Percentiles rank a stretch among this genome's conserved stretches.
phyloP scores from a whole-genome alignment of 2,888 invertebrate species.

The Horisme vitalbata region DNA sequence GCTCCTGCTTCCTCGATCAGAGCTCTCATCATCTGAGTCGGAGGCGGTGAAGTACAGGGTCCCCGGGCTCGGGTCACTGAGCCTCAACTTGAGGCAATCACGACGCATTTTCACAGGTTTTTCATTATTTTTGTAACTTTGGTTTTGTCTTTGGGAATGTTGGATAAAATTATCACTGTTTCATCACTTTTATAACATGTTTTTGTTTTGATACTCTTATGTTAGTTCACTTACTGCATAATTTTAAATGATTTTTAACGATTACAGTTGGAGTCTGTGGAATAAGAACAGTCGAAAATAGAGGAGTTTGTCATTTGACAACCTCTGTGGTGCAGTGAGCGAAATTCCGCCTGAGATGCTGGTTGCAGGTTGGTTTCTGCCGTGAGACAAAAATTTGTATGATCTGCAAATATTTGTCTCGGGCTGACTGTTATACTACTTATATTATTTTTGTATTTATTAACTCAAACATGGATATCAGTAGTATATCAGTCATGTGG shows the following conservation, averaged over 20 bases:
- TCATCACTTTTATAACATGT: conserved; percentile 35
- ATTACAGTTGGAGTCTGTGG: too few relatives aligned
- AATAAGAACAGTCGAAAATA: too few relatives aligned
- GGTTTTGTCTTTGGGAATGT: conserved; percentile 19
- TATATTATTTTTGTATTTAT: too few relatives aligned
- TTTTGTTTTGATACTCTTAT: conserved; percentile 1
- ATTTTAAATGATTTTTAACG: background rate
- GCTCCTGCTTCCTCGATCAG: conserved; percentile 55
- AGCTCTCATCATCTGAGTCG: conserved; percentile 72
- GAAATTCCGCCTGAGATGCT: too few relatives aligned
- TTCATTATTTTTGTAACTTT: conserved; percentile 27
- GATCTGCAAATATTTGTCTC: too few relatives aligned
- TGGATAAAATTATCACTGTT: conserved; percentile 33
- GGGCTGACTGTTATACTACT: too few relatives aligned
- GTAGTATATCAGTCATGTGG: too few relatives aligned
- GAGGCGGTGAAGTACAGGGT: conserved; percentile 65
- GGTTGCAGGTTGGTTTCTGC: too few relatives aligned
- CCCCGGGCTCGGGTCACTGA: conserved; percentile 71
- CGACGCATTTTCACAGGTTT: conserved; percentile 72
- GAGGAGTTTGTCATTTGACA: too few relatives aligned
- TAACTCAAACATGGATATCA: too few relatives aligned
- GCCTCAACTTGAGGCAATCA: conserved; percentile 71
- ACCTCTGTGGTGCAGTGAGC: too few relatives aligned
- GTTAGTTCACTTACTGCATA: conserved; percentile 5
- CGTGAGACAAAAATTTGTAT: too few relatives aligned